Conservation (phyloP, 2,888 invertebrate genomes). For the Euspilapteryx auroguttella region DNA sequence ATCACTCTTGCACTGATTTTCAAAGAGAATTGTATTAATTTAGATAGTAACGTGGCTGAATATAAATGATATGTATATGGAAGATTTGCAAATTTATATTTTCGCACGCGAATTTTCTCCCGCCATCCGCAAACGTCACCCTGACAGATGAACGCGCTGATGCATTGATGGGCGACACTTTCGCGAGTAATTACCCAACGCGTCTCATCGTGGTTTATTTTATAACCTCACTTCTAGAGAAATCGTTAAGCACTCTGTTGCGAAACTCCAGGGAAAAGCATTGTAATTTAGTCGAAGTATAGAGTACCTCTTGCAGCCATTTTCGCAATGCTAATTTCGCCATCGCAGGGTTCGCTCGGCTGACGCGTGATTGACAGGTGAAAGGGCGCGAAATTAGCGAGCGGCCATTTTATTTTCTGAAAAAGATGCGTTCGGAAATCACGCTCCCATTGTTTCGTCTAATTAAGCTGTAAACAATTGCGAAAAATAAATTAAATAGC, state of each 20-base stretch:
- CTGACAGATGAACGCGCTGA: constrained; percentile 35
- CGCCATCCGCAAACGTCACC: constrained; percentile 21
- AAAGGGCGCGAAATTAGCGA: constrained; percentile 53
- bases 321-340: constrained; percentile 29
- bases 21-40: too few relatives aligned
- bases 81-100: too few relatives aligned
- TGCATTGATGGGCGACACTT: constrained; percentile 24
- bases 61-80: too few relatives aligned
- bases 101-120: too few relatives aligned
- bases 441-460: constrained; percentile 15
- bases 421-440: constrained; percentile 14
- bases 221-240: too few relatives aligned
- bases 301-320: too few relatives aligned
- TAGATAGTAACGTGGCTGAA: too few relatives aligned
- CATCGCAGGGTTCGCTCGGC: constrained; percentile 18
- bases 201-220: too few relatives aligned
- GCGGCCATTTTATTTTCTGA: constrained; percentile 16
- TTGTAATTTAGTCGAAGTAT: too few relatives aligned
- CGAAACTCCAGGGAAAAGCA: constrained; percentile 14
- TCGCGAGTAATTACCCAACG: too few relatives aligned
- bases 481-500: constrained; percentile 11
- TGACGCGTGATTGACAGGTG: constrained; percentile 53
- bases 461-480: constrained; percentile 17
- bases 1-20: too few relatives aligned
- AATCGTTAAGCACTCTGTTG: too few relatives aligned